Percentiles rank a stretch among this genome's conserved stretches.
phyloP scores from a whole-genome alignment of 2,797 vertebrate species.

The Yasuhikotakia modesta region DNA sequence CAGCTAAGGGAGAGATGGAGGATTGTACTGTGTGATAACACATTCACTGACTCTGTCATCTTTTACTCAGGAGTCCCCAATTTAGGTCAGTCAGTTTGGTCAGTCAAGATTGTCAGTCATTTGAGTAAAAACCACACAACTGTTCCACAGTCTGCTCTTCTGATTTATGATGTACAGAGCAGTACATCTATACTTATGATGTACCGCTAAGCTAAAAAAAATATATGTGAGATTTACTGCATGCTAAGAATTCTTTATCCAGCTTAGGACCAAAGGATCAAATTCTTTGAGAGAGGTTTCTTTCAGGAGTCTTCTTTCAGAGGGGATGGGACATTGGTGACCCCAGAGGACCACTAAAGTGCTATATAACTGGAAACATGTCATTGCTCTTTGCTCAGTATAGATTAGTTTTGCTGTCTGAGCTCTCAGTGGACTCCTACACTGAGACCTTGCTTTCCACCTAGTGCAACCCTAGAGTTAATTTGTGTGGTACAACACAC shows the following conservation, averaged over 20 bases:
- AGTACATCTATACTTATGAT: neutral
- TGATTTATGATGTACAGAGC: neutral
- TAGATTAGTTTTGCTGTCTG: conserved; percentile 1
- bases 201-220: conserved; percentile 2
- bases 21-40: conserved; percentile 15
- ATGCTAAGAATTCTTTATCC: conserved; percentile 17
- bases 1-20: conserved; percentile 11
- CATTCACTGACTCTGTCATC: neutral
- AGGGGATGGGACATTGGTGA: neutral
- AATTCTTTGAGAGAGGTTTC: neutral
- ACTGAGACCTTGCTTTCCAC: neutral
- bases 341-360: neutral
- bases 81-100: neutral
- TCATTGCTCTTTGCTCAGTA: conserved; percentile 16
- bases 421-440: conserved; percentile 6
- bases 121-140: conserved; percentile 11
- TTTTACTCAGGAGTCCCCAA: neutral
- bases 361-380: neutral
- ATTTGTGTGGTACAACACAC: neutral
- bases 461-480: conserved; percentile 8
- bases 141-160: conserved; percentile 14
- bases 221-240: neutral
- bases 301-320: neutral
- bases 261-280: conserved; percentile 2
- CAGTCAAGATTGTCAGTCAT: conserved; percentile 9